phyloP scores from a whole-genome alignment of 1,140 invertebrate genomes.

The Ostrea edulis region DNA sequence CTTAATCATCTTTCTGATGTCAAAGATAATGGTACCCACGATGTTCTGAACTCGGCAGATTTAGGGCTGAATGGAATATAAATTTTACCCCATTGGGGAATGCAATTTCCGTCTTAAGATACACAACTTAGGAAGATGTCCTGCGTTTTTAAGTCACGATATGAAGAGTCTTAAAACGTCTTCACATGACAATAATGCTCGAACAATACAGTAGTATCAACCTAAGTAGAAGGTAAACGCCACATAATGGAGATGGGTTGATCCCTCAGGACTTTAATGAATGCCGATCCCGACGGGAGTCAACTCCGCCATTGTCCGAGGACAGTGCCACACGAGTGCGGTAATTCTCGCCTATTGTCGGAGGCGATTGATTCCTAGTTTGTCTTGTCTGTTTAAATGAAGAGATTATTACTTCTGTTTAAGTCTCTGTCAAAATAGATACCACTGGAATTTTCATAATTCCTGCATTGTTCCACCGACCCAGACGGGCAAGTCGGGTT shows the following conservation, averaged over 20 bases:
- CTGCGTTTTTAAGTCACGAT: conserved; percentile 26
- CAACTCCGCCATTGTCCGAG: conserved; percentile 12
- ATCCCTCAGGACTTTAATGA: conserved; percentile 22
- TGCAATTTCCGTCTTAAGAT: conserved; percentile 37
- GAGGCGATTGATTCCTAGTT: conserved; percentile 33
- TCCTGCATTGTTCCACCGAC: conserved; percentile 25
- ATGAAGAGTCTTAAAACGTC: conserved; percentile 30
- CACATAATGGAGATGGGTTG: conserved; percentile 34
- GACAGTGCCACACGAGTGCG: conserved; percentile 24
- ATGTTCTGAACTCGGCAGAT: not conserved
- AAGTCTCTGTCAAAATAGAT: conserved; percentile 37
- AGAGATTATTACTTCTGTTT: conserved; percentile 33
- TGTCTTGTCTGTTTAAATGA: conserved; percentile 39
- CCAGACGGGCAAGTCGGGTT: conserved; percentile 3
- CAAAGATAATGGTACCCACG: not conserved
- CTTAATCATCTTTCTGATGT: not conserved
- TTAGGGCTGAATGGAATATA: not conserved
- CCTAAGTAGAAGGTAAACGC: conserved; percentile 27
- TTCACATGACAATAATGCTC: conserved; percentile 29
- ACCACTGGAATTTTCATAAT: conserved; percentile 30
- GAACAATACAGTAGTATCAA: conserved; percentile 19
- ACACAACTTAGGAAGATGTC: conserved; percentile 31
- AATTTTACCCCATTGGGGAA: conserved; percentile 16
- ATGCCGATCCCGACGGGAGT: conserved; percentile 34
- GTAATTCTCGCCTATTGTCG: conserved; percentile 20